Percentiles rank a stretch among this genome's conserved stretches.
phyloP scores from a whole-genome alignment of 2,113 vertebrate genomes.

The Argyrosomus japonicus region DNA sequence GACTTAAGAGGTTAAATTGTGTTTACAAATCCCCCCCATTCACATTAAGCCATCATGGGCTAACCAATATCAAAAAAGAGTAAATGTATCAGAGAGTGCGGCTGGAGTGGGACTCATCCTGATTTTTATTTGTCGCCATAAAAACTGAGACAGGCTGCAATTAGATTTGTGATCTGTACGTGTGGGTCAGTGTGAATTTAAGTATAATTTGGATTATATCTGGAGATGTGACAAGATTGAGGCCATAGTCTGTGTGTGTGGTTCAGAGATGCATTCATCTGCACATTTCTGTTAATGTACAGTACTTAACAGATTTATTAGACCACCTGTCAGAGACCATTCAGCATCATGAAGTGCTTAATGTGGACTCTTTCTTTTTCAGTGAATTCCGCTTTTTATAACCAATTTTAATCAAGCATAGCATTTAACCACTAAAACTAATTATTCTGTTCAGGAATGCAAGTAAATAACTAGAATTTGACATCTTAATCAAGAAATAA shows the following conservation, averaged over 20 bases:
- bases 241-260: background rate
- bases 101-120: background rate
- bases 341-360: too few species aligned
- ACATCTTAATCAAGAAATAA: too few species aligned
- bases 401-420: too few species aligned
- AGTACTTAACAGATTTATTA: too few species aligned
- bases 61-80: background rate
- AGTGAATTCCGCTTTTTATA: too few species aligned
- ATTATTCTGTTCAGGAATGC: too few species aligned
- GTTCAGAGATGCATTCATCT: background rate
- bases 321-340: too few species aligned
- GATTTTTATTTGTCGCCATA: background rate
- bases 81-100: background rate
- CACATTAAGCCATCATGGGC: background rate
- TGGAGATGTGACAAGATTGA: background rate
- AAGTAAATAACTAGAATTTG: too few species aligned
- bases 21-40: background rate
- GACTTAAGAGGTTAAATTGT: too few species aligned
- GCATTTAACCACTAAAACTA: too few species aligned
- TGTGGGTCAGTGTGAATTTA: background rate
- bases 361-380: too few species aligned
- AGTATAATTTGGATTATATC: too few species aligned
- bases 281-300: background rate
- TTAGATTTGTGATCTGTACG: background rate
- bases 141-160: background rate